Conservation (phyloP, 1,140 invertebrate species). For the Drosophila sulfurigaster region DNA sequence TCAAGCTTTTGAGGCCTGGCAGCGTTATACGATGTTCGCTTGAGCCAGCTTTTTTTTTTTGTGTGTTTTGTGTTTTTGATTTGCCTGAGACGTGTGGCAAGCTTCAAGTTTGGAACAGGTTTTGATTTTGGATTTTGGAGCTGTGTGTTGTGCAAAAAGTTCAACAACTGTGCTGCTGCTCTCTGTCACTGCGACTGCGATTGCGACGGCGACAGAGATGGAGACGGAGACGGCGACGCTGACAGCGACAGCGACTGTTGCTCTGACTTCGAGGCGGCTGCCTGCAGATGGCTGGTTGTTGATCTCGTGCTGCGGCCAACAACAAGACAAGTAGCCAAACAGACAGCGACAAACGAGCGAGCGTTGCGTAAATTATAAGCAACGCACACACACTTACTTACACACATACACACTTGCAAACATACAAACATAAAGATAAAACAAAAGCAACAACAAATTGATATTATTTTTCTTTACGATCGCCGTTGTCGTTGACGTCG, state of each 20-base stretch:
- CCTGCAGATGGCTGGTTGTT: constrained; percentile 46
- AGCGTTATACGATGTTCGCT: constrained; percentile 25
- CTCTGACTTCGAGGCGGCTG: background rate
- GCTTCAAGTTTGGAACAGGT: constrained; percentile 69
- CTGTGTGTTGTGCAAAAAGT: constrained; percentile 68
- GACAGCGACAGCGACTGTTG: no score
- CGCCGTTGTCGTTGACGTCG: constrained; percentile 5
- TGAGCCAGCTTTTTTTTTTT: constrained; percentile 51
- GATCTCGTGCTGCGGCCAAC: constrained; percentile 57
- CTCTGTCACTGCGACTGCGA: constrained; percentile 2
- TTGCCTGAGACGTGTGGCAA: constrained; percentile 79
- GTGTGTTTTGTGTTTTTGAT: constrained; percentile 64
- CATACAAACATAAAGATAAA: constrained; percentile 23
- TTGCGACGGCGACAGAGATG: background rate
- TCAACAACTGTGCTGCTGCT: constrained; percentile 65
- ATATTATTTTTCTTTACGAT: constrained; percentile 48
- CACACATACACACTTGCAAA: background rate
- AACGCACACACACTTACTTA: constrained; percentile 49
- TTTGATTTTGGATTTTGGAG: constrained; percentile 77
- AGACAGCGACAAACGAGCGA: constrained; percentile 74
- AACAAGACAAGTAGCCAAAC: constrained; percentile 69
- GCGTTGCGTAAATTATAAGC: constrained; percentile 78
- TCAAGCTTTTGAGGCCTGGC: constrained; percentile 45
- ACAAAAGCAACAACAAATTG: constrained; percentile 46
- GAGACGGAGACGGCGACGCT: no score